A percentile compares a stretch with the other conserved stretches of the same genome.
Evolutionary conservation across 2,113 vertebrate genomes (phyloP).

Genomic region (Phylloscopus trochilus): DNA sequence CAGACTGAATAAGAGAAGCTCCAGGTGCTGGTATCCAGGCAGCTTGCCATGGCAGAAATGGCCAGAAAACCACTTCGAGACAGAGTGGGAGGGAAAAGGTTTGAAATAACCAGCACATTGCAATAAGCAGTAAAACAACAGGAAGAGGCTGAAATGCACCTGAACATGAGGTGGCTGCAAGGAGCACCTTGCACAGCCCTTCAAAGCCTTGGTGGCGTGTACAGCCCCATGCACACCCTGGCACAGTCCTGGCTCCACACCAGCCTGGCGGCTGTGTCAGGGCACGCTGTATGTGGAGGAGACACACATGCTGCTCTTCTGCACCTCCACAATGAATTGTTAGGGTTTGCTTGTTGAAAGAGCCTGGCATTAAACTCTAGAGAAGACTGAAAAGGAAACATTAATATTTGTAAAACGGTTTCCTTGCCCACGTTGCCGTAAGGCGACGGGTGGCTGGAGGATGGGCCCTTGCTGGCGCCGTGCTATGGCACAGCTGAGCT

Average conservation of each 20-base stretch:
- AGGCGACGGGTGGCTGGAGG: neutral
- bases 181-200: neutral
- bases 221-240: accelerated
- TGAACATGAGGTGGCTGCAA: neutral
- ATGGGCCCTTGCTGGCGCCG: neutral
- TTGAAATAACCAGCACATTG: neutral
- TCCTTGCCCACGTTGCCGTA: neutral
- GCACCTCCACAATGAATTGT: neutral
- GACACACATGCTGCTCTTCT: neutral
- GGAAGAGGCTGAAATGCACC: neutral
- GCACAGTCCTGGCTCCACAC: accelerated
- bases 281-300: neutral
- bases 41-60: neutral
- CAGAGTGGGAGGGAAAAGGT: neutral
- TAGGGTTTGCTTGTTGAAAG: neutral
- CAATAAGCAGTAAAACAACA: neutral
- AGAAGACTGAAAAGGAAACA: neutral
- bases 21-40: neutral
- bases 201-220: accelerated
- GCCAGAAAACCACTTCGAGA: neutral
- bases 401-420: neutral
- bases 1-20: neutral
- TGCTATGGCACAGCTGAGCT: conserved; percentile 34
- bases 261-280: accelerated
- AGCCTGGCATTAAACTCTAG: neutral